Base-by-base conservation (phyloP, 2,113 vertebrate species). In the Xiphophorus hellerii region DNA sequence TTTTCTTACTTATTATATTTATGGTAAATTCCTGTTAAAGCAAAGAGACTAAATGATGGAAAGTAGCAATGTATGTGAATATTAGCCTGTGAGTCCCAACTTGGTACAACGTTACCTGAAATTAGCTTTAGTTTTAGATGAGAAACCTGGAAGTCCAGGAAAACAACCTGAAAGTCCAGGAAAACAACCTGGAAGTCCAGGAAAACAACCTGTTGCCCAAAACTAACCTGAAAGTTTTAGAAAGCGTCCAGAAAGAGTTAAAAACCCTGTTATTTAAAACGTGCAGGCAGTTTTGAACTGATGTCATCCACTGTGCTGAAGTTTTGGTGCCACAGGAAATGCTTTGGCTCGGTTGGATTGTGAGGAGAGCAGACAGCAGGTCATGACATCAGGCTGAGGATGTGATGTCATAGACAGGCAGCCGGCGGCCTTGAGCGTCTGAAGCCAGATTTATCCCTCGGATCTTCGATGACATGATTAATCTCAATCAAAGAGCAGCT, bases 311-410 rank as follows among this genome's bases (percentile, higher is more conserved):
- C 68, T 58, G n/a, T 35, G 29, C 67, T 22, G 12, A 75, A 77
- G 30, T 35, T 67, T 66, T 51, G n/a, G 30, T 22, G 62, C 76
- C 30, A 20, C 44, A 48, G 44, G 48, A 80, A 65, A 65, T 70
- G 83, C 84, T 85, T 81, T 80, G 84, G 64, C 71, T 13, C 42
- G 28, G 76, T 84, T 84, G 22, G 71, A 82, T 61, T 33, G 73
- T 30, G 69, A 87, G 37, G 42, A 58, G 71, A 48, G 17, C 44
- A 6, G 77, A 73, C 67, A 81, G 77, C 5, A 80, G 54, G 77
- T 74, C 42, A 20, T 48, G 44, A 48, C 44, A 6, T 17, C 44
- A 20, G 66, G 73, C 39, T 64, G 73, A 33, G 72, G 69, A 85
- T 80, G 60, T 20, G 28, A 68, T 44, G 70, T 80, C 66, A 83